phyloP scores from a whole-genome alignment of 2,113 vertebrate genomes.

The Toxotes chatareus region DNA sequence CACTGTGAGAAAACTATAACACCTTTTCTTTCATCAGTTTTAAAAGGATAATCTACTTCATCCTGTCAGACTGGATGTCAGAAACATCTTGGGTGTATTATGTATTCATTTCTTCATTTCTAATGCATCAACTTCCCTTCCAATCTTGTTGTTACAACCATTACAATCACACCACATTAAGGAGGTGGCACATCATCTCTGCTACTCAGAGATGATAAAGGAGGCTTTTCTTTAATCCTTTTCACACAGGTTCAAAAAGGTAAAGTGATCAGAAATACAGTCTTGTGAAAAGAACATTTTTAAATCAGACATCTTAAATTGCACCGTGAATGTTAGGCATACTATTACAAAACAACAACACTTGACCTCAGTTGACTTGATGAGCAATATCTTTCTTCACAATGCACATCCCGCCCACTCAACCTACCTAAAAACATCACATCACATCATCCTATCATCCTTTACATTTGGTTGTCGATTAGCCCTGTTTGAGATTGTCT shows the following conservation, averaged over 20 bases:
- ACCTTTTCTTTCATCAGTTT: background rate
- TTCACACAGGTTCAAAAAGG: conserved; percentile 5
- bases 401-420: background rate
- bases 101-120: conserved; percentile 39
- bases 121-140: conserved; percentile 7
- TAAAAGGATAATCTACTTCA: conserved; percentile 2
- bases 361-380: background rate
- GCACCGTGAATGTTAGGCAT: background rate
- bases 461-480: too few relatives aligned
- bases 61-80: conserved; percentile 1
- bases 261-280: background rate
- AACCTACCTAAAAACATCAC: too few relatives aligned
- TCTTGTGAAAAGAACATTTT: background rate
- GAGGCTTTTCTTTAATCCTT: conserved; percentile 9
- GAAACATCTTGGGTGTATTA: conserved; percentile 5
- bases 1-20: conserved; percentile 7
- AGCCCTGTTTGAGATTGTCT: too few relatives aligned
- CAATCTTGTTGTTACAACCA: conserved; percentile 14
- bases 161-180: conserved; percentile 25
- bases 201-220: conserved; percentile 13
- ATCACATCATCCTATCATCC: too few relatives aligned
- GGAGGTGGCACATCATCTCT: background rate
- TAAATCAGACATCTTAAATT: conserved; percentile 1
- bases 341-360: too few relatives aligned
- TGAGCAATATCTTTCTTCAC: background rate